Base-by-base conservation (phyloP, 1,140 invertebrate genomes). In the Catajapyx aquilonaris region DNA sequence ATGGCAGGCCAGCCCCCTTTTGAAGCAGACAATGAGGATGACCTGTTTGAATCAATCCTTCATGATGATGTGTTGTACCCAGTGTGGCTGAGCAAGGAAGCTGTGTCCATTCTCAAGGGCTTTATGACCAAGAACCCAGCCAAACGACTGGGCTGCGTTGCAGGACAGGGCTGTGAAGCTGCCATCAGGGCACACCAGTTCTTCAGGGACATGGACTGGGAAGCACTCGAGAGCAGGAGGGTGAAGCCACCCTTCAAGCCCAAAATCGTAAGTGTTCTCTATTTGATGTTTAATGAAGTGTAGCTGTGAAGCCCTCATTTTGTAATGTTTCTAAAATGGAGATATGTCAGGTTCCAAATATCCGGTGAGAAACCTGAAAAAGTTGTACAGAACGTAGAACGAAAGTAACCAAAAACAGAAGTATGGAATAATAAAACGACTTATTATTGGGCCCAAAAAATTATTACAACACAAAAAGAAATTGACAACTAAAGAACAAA, bases 1-100 rank as follows among this genome's bases (percentile, higher is more conserved):
- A 84, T 97, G 83, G 90, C 87, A 15, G 88, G 90, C 1, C 94
- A 98, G 56, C 93, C 94, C 35, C 94, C 94, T 1, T 99, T 98
- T 61, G 94, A 98, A 62, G 94, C 93, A 4, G 94, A 98, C 53
- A 96, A 96, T 61, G 94, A 98, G 64, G 93, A 99, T 57, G 93
- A 97, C 60, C 65, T 99, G 3, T 98, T 98, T 62, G 91, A 98
- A 56, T 88, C 85, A 28, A 99, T 99, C 52, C 69, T 97, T 40
- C 86, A 93, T 52, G 94, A 99, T 53, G 87, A 98, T 59, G 93
- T 98, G 25, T 67, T 98, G 1, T 98, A 97, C 62, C 94, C 94
- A 1, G 88, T 95, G 3, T 97, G 91, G 86, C 66, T 99, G 2
- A 84, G 73, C 41, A 85, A 85, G 59, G 90, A 97, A 58, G 93